These are phyloP conservation scores for Drosophila nr. fundita DNA, from an alignment of 2,888 invertebrate species.

Conservation along the genomic window DNA sequence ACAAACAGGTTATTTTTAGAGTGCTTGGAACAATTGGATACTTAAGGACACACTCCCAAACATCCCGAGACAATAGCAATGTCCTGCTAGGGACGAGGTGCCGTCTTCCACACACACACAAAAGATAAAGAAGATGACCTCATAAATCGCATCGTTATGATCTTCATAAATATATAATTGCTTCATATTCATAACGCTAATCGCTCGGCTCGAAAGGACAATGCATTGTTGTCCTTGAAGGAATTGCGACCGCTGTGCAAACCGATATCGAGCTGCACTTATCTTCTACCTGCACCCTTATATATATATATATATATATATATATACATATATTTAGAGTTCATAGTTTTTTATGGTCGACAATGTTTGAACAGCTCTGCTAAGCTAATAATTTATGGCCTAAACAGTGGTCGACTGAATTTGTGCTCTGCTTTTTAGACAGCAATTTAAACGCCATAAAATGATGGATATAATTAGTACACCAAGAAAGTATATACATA, in stretches of 20 bases:
- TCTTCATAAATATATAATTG: slow-evolving; percentile 74
- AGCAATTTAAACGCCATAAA: slow-evolving; percentile 76
- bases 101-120: neutral
- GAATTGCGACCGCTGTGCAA: slow-evolving; percentile 41
- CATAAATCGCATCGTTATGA: slow-evolving; percentile 76
- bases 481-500: neutral
- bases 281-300: slow-evolving; percentile 32
- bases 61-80: slow-evolving; percentile 34
- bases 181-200: slow-evolving; percentile 72
- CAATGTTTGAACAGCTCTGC: slow-evolving; percentile 55
- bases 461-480: slow-evolving; percentile 31
- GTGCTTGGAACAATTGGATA: slow-evolving; percentile 8
- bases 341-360: slow-evolving; percentile 42
- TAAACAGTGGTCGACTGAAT: slow-evolving; percentile 10
- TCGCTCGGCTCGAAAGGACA: slow-evolving; percentile 34
- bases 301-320: neutral
- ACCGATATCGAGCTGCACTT: slow-evolving; percentile 2
- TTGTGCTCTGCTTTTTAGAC: slow-evolving; percentile 45
- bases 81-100: slow-evolving; percentile 32
- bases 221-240: slow-evolving; percentile 62
- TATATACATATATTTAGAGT: neutral
- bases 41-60: slow-evolving; percentile 11
- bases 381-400: slow-evolving; percentile 57
- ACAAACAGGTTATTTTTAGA: slow-evolving; percentile 22
- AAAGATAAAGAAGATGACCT: slow-evolving; percentile 63